Evolutionary conservation across 2,888 invertebrate species (phyloP), one percentile per base, ranked within the genome.

Genomic region (Trachelus tabidus): DNA sequence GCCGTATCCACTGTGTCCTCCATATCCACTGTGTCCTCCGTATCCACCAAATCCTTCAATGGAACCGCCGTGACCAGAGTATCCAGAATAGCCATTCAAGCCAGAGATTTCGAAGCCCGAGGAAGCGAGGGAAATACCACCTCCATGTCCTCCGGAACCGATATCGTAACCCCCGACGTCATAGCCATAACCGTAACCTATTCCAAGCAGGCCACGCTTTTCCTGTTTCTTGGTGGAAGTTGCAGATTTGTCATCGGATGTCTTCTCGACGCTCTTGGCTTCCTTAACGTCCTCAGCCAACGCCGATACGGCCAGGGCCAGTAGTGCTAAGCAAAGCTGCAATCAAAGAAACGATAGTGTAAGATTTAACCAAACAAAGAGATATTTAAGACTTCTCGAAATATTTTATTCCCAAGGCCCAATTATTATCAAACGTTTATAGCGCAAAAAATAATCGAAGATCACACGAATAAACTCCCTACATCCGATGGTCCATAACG

Each of bases 171-270:
- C 96, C 87, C 95, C 94, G 89, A 94, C 93, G 80, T 96, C 96
- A 90, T 96, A 96, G 77, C 96, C 96, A 91, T 96, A 96, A 77
- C 96, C 96, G 87, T 96, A 96, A 85, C 96, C 96, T 89, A 96
- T 93, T 90, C 95, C 94, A 80, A 96, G 93, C 86, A 96, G 94
- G 84, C 96, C 96, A 85, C 96, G 95, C 92, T 97, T 96, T 92
- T 96, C 96, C 91, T 96, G 94, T 92, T 96, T 96, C 93, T 96
- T 90, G 73, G 84, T 73, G 11, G 82, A 68, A 34, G 75, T 71
- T 31, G 81, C 37, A 40, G 85, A 79, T 56, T 85, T 82, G 23
- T 68, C 79, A 12, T 79, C 80, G n/a, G 80, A 78, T 33, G 82
- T 71, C 30, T 83, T 79, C 9, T 83, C 82, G 23, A 76, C 81